A percentile compares a stretch with the other conserved stretches of the same genome.
phyloP scores from a whole-genome alignment of 2,113 vertebrate species.

The Cryptomyrus ogoouensis region DNA sequence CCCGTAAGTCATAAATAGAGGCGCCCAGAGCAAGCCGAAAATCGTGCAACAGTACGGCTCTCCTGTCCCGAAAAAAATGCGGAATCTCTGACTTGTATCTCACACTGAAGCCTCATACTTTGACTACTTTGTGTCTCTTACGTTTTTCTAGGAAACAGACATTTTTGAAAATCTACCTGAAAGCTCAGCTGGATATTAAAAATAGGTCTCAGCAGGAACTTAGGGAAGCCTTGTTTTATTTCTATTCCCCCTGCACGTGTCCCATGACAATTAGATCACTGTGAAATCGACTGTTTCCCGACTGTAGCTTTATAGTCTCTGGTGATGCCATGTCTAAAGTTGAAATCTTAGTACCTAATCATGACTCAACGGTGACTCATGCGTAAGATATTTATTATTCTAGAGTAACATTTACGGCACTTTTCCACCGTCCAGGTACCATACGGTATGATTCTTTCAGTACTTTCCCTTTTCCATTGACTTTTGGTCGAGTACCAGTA shows the following conservation, averaged over 20 bases:
- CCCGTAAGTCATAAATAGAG: conserved; percentile 6
- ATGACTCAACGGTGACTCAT: background rate
- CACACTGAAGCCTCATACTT: background rate
- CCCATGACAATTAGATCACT: background rate
- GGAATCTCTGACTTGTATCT: background rate
- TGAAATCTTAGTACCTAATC: background rate
- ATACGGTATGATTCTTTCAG: background rate
- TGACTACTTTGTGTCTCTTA: background rate
- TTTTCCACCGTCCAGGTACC: background rate
- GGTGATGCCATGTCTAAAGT: background rate
- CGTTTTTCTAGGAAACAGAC: background rate
- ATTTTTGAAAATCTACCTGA: background rate
- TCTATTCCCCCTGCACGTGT: background rate
- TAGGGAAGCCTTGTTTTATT: background rate
- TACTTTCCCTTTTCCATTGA: background rate
- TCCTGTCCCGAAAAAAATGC: background rate
- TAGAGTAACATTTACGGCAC: background rate
- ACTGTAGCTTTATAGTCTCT: background rate
- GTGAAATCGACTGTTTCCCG: background rate
- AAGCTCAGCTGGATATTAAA: background rate
- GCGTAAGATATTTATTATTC: background rate
- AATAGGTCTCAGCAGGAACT: background rate
- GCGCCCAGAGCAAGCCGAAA: background rate
- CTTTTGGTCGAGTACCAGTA: background rate
- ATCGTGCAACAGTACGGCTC: background rate